Conservation (phyloP, 2,113 vertebrate genomes). For the Myiopsitta monachus region DNA sequence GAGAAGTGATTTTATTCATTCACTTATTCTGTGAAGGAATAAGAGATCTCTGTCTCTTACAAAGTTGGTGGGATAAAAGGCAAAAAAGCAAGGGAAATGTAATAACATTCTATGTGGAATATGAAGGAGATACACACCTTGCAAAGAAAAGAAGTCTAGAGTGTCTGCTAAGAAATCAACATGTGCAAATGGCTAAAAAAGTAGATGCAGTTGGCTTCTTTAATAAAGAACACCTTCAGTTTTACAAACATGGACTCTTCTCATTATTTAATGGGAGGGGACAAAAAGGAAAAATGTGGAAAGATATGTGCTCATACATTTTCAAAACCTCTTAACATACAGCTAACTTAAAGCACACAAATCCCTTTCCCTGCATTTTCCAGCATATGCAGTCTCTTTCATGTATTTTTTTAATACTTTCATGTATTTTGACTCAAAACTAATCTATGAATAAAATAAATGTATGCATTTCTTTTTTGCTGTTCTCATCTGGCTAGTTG, state of each 20-base stretch:
- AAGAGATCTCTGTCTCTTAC: neutral
- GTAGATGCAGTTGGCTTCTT: neutral
- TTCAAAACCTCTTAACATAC: neutral
- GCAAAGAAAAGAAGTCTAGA: neutral
- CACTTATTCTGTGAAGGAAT: neutral
- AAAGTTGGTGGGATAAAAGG: neutral
- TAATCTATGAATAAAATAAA: neutral
- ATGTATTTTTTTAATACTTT: no score
- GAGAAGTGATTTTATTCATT: neutral
- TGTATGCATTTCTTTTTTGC: neutral
- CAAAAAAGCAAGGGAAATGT: neutral
- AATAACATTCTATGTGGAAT: neutral
- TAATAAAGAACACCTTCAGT: neutral
- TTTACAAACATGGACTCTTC: neutral
- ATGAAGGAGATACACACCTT: neutral
- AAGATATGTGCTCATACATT: neutral
- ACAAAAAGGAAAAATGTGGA: neutral
- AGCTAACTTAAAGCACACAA: neutral
- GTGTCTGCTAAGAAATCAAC: neutral
- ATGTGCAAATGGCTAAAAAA: neutral
- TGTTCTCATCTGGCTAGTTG: neutral
- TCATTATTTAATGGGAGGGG: neutral
- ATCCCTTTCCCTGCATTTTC: neutral
- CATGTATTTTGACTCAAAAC: neutral
- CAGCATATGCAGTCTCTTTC: neutral